A percentile compares a stretch with the other conserved stretches of the same genome.
Conservation (phyloP, 30 jellyfish, hydroid and myxozoan species). For the Aurelia aurita region DNA sequence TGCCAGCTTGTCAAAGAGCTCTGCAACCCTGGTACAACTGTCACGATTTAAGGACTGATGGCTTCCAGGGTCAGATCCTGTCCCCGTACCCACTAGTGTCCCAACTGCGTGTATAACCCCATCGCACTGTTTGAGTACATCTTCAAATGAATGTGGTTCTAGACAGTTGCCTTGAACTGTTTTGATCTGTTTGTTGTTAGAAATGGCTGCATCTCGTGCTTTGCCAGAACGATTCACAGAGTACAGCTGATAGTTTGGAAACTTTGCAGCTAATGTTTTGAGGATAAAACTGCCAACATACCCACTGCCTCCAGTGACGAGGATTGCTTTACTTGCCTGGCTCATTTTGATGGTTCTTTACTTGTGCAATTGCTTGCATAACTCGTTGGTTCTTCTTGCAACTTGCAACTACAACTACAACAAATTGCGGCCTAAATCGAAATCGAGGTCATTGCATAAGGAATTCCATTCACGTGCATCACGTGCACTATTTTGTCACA, state of each 20-base stretch:
- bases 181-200: constrained; percentile 25
- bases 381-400: too few species aligned
- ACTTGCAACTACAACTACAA: neutral
- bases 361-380: too few species aligned
- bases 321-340: constrained; percentile 30
- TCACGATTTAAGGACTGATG: constrained; percentile 76
- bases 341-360: too few species aligned
- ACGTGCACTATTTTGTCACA: too few species aligned
- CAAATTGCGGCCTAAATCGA: too few species aligned
- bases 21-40: constrained; percentile 68
- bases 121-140: constrained; percentile 62
- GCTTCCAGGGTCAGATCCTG: constrained; percentile 77
- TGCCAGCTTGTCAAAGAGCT: constrained; percentile 49
- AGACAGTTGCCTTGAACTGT: constrained; percentile 70
- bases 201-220: constrained; percentile 51
- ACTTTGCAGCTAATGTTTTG: constrained; percentile 58
- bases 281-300: constrained; percentile 73
- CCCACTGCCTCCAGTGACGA: constrained; percentile 80
- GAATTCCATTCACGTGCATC: too few species aligned
- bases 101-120: constrained; percentile 76
- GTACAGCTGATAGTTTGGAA: constrained; percentile 55
- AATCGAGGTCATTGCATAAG: too few species aligned
- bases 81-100: constrained; percentile 64
- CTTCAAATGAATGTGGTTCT: constrained; percentile 60
- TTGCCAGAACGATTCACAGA: constrained; percentile 68